Evolutionary conservation across 2,113 vertebrate genomes (phyloP), one percentile per base, ranked within the genome.

Genomic region (Odocoileus virginianus): DNA sequence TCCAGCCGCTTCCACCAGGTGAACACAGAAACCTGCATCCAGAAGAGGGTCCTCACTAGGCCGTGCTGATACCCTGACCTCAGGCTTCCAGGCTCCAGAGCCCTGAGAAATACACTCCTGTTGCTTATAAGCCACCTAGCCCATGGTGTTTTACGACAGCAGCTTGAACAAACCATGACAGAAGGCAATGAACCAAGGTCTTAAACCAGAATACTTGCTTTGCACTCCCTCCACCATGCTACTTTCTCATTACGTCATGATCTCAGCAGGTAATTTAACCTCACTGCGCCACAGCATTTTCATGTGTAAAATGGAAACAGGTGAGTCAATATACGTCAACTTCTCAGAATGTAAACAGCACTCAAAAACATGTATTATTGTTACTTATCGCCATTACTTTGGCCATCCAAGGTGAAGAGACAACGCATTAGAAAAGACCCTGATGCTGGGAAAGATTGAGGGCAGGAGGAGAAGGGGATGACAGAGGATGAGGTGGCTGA

Each of bases 221-320:
- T 94, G n/a, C 19, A 4, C 45, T 5, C 19, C 40, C 6, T 1
- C 4, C 3, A 0, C 19, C 14, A 8, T 0, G 17, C 82, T 76
- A 67, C n/a, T 27, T 85, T 79, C 85, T 43, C 16, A 27, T 19
- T 23, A 30, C 4, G 36, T 17, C 27, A 10, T 27, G 7, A 17
- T 17, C 52, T 58, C 1, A 45, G 57, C n/a, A 55, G 36, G 33
- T 43, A 57, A 2, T n/a, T 28, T 25, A 84, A 58, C 13, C 2
- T 36, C 67, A 54, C 7, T 14, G 11, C 30, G 33, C 52, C 58
- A 55, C 6, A 12, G 47, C 47, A 33, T 6, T 43, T 45, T n/a
- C 23, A 17, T 28, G 88, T 81, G 50, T 54, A 47, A 81, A 27
- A 60, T 12, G 33, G 79, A 43, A 3, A 33, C 6, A 54, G 47